Conservation (phyloP, 2,113 vertebrate genomes). For the Atrichornis clamosus region DNA sequence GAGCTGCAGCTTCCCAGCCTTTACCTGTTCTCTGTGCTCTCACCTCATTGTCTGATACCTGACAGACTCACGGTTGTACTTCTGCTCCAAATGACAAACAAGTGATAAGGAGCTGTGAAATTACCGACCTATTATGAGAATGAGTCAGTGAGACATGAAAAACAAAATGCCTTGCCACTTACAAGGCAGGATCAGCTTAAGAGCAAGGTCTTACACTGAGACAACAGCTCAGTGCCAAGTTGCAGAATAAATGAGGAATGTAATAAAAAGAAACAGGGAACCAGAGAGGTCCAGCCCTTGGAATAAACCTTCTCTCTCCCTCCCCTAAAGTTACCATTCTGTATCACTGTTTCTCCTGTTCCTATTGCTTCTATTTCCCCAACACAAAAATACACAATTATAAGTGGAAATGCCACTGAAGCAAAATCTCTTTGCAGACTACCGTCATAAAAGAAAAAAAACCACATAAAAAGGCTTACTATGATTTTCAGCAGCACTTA, state of each 20-base stretch:
- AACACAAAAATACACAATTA: background rate
- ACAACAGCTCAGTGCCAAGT: background rate
- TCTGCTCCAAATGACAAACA: background rate
- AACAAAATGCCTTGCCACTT: conserved; percentile 11
- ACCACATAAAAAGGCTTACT: background rate
- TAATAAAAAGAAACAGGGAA: background rate
- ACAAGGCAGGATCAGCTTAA: conserved; percentile 33
- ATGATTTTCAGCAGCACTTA: background rate
- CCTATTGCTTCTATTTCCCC: background rate
- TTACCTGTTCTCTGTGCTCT: background rate
- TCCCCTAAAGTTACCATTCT: background rate
- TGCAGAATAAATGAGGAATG: background rate
- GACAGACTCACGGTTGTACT: background rate
- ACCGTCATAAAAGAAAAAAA: background rate
- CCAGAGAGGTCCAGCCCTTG: background rate
- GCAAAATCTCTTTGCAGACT: background rate
- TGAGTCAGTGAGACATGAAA: conserved; percentile 54
- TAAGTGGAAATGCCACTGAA: background rate
- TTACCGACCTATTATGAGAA: conserved; percentile 17
- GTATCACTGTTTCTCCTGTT: background rate
- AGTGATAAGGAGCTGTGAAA: background rate
- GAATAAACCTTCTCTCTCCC: conserved; percentile 10
- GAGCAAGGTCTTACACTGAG: background rate
- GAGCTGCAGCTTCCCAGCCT: background rate
- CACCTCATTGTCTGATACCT: background rate